Percentiles rank a stretch among this genome's conserved stretches.
phyloP scores from a whole-genome alignment of 1,140 invertebrate genomes.

The Atopsyche davidsoni region DNA sequence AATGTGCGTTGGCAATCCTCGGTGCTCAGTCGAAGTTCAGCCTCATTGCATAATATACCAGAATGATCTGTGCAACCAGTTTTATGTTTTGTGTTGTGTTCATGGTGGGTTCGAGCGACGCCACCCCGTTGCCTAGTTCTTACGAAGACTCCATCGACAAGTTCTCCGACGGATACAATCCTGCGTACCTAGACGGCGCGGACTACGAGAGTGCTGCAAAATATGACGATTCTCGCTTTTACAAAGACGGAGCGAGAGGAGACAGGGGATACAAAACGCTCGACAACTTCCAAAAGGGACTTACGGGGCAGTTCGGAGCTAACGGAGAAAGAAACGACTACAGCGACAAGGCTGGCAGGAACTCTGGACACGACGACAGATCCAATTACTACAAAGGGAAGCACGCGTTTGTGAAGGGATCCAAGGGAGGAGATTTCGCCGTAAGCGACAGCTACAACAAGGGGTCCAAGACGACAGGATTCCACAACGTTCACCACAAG shows the following conservation, averaged over 20 bases:
- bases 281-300: slow-evolving; percentile 45
- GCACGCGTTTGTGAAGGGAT: slow-evolving; percentile 35
- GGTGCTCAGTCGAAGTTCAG: no score
- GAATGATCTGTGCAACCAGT: slow-evolving; percentile 12
- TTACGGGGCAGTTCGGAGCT: slow-evolving; percentile 39
- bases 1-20: no score
- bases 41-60: not conserved
- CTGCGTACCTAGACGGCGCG: slow-evolving; percentile 32
- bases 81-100: slow-evolving; percentile 13
- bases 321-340: slow-evolving; percentile 43
- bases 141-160: not conserved
- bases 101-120: not conserved
- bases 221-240: slow-evolving; percentile 36
- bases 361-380: slow-evolving; percentile 37
- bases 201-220: slow-evolving; percentile 38
- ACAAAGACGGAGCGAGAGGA: slow-evolving; percentile 38
- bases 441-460: slow-evolving; percentile 53
- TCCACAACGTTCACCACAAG: slow-evolving; percentile 62
- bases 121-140: slow-evolving; percentile 4
- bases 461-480: slow-evolving; percentile 61
- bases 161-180: slow-evolving; percentile 4
- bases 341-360: slow-evolving; percentile 37
- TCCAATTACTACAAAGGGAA: slow-evolving; percentile 37
- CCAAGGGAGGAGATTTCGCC: slow-evolving; percentile 41
- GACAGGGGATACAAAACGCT: slow-evolving; percentile 41